Conservation (phyloP, 2,797 vertebrate species). For the Chaetodon trifasciatus region DNA sequence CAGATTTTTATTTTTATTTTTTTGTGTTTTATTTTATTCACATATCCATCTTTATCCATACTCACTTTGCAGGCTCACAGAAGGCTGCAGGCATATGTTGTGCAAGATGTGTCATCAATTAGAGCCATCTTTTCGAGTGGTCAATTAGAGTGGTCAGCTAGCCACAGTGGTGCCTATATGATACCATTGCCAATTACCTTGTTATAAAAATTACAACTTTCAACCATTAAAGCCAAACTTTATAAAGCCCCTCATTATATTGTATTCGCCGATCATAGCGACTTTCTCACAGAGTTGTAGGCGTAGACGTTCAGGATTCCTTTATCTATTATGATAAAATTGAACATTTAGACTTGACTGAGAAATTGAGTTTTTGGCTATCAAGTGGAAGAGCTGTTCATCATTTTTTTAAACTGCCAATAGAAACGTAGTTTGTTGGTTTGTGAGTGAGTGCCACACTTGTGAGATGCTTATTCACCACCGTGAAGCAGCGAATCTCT, state of each 20-base stretch:
- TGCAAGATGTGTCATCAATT: neutral
- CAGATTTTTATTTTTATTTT: too few relatives aligned
- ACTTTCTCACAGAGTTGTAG: constrained; percentile 25
- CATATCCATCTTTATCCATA: neutral
- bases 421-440: neutral
- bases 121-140: neutral
- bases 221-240: constrained; percentile 20
- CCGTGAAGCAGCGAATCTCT: neutral
- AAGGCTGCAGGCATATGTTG: neutral
- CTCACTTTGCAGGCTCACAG: neutral
- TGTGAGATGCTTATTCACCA: neutral
- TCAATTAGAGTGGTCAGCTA: neutral
- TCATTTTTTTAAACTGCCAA: neutral
- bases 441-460: neutral
- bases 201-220: constrained; percentile 30
- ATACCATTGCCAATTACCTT: constrained; percentile 25
- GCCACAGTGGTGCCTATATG: neutral
- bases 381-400: neutral
- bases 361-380: constrained; percentile 18
- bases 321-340: constrained; percentile 16
- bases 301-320: constrained; percentile 19
- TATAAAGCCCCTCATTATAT: constrained; percentile 39
- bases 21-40: neutral
- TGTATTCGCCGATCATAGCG: constrained; percentile 6
- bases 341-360: constrained; percentile 29